Conservation (phyloP, 1,140 invertebrate genomes). For the Philaenus spumarius region DNA sequence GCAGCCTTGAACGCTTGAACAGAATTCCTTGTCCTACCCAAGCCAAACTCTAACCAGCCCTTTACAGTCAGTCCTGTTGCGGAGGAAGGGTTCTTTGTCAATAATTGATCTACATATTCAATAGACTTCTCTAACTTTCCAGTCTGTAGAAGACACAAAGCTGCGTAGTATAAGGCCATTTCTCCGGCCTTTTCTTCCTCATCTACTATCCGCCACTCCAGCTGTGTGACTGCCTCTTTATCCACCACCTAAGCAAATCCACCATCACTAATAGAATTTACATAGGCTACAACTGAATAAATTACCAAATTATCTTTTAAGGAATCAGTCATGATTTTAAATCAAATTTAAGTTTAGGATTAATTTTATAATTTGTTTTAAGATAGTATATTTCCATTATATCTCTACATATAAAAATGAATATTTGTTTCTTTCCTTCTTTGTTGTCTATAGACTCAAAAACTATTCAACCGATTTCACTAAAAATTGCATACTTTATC, state of each 20-base stretch:
- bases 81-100: slow-evolving; percentile 59
- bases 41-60: slow-evolving; percentile 69
- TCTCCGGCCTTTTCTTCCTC: slow-evolving; percentile 58
- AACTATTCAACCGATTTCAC: no score
- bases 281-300: no score
- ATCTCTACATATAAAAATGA: no score
- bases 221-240: slow-evolving; percentile 55
- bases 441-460: no score
- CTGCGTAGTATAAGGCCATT: slow-evolving; percentile 64
- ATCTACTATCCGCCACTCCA: slow-evolving; percentile 71
- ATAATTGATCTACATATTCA: slow-evolving; percentile 71
- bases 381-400: no score
- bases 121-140: slow-evolving; percentile 69
- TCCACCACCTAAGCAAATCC: slow-evolving; percentile 43
- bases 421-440: no score
- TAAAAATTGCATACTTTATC: no score
- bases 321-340: no score
- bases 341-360: no score
- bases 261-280: no score
- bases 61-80: slow-evolving; percentile 60
- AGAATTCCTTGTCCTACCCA: slow-evolving; percentile 39
- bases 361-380: no score
- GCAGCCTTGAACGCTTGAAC: slow-evolving; percentile 41
- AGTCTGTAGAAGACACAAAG: slow-evolving; percentile 61
- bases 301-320: no score